Conservation (phyloP, 1,140 invertebrate species). For the Cataglyphis hispanica region DNA sequence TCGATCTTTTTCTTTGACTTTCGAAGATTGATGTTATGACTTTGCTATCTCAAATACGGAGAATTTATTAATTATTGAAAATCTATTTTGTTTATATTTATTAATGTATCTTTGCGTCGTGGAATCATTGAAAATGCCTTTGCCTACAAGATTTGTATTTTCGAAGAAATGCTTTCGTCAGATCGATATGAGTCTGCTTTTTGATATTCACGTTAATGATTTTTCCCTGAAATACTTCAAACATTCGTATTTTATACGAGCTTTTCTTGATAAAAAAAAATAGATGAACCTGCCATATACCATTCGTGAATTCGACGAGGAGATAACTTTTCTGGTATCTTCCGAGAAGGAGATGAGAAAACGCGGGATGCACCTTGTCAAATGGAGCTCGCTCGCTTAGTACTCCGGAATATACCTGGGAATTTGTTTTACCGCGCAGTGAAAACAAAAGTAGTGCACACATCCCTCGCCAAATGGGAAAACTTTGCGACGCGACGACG, state of each 20-base stretch:
- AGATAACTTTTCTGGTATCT: slow-evolving; percentile 12
- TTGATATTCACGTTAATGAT: slow-evolving; percentile 7
- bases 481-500: slow-evolving; percentile 16
- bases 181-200: slow-evolving; percentile 4
- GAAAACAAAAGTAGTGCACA: slow-evolving; percentile 56
- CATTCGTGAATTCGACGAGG: slow-evolving; percentile 7
- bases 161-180: not conserved
- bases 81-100: not conserved
- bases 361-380: slow-evolving; percentile 60
- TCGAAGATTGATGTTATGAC: not conserved
- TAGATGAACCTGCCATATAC: slow-evolving; percentile 6
- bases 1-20: not conserved
- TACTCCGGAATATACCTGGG: slow-evolving; percentile 59
- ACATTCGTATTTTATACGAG: not conserved
- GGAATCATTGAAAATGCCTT: slow-evolving; percentile 17
- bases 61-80: not conserved
- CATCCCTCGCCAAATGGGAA: slow-evolving; percentile 35
- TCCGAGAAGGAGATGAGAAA: slow-evolving; percentile 40
- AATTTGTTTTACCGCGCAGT: slow-evolving; percentile 59
- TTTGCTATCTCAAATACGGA: not conserved
- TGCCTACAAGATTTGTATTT: not conserved
- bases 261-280: not conserved
- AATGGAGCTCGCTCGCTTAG: slow-evolving; percentile 60
- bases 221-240: slow-evolving; percentile 15
- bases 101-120: not conserved